Conservation (phyloP, 2,113 vertebrate genomes). For the Pituophis catenifer region DNA sequence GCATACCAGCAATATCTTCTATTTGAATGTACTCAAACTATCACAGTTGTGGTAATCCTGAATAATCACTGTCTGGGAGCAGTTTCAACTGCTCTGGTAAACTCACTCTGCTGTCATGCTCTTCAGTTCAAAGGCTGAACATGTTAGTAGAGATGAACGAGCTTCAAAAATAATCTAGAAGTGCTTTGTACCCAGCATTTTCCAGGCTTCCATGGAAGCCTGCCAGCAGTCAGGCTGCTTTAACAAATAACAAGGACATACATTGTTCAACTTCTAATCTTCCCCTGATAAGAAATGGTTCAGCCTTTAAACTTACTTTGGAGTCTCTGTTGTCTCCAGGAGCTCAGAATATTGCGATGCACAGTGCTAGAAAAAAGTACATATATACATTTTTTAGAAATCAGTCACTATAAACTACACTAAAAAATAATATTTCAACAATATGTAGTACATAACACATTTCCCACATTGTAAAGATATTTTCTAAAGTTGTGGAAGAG, state of each 20-base stretch:
- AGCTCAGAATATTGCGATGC: conserved; percentile 98
- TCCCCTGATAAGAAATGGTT: background rate
- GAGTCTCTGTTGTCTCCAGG: conserved; percentile 95
- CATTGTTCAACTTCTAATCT: background rate
- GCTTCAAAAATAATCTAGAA: background rate
- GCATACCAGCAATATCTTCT: background rate
- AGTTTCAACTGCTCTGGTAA: background rate
- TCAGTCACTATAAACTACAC: background rate
- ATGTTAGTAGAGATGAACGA: background rate
- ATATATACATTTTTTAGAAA: conserved; percentile 44
- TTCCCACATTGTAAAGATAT: background rate
- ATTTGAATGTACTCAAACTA: background rate
- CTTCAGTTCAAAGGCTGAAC: background rate
- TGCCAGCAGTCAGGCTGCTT: background rate
- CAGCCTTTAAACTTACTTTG: conserved; percentile 83
- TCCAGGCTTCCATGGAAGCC: background rate
- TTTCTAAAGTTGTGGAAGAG: background rate
- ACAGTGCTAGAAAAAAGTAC: conserved; percentile 83
- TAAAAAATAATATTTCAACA: background rate
- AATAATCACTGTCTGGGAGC: background rate
- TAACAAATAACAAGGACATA: background rate
- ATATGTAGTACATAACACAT: background rate
- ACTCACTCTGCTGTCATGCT: background rate
- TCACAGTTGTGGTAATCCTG: background rate
- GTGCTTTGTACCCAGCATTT: background rate